Evolutionary conservation across 2,113 vertebrate genomes (phyloP), one percentile per base, ranked within the genome.

Genomic region (Oxyruncus cristatus): DNA sequence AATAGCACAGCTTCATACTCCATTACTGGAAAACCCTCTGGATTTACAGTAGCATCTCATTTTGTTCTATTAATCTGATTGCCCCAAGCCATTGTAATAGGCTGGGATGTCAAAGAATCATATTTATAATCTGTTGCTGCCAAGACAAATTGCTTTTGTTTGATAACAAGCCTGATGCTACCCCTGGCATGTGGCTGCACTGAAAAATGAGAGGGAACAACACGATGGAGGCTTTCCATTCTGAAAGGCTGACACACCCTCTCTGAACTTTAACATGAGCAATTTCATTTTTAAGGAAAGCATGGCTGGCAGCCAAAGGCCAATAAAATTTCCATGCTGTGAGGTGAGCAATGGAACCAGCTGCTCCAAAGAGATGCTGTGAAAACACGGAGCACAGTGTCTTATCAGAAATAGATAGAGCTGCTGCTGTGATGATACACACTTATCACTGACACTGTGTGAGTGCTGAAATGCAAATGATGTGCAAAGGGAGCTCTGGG

Each of bases 61-160:
- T 93, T 88, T 93, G 42, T 35, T 88, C 86, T 77, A 90, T 93
- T 92, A 95, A 90, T 84, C 92, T 87, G 61, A 92, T 85, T 92
- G 89, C 91, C 50, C 27, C 90, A 88, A 92, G 92, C 65, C 71
- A 84, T 4, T 88, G 72, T 62, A 93, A 77, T 49, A 81, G 56
- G 73, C 52, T 78, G 70, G 78, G 58, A 63, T 89, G 83, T 74
- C 76, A 67, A 89, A 90, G 78, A 77, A 84, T 65, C 56, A n/a
- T 81, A 92, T 88, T 94, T 67, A 62, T 81, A 80, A 93, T 56
- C 68, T 92, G 72, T 50, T 93, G 79, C 79, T 80, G 88, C 52
- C 90, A 92, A 93, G 73, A 92, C 52, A 93, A 94, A 95, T 84
- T 61, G 55, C 42, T 88, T 91, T 88, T 92, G 82, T 90, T 85